Percentiles rank a stretch among this genome's conserved stretches.
Evolutionary conservation across 2,888 invertebrate genomes (phyloP).

Genomic region (Vandiemenella viatica): DNA sequence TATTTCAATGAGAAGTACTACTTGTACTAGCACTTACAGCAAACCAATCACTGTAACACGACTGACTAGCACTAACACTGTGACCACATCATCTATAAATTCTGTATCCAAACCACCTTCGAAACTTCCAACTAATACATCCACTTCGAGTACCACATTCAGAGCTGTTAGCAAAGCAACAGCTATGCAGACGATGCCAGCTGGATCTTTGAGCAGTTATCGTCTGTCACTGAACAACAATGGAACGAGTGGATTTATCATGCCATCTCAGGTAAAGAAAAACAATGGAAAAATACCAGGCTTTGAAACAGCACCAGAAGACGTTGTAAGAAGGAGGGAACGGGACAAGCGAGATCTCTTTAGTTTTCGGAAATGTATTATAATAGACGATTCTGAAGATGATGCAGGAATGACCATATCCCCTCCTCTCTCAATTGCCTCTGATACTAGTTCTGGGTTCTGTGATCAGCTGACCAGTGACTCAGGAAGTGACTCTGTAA

Average conservation of each 20-base stretch:
- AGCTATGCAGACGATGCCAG: conserved; percentile 30
- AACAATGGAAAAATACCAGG: background rate
- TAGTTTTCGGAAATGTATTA: conserved; percentile 14
- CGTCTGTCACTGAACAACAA: background rate
- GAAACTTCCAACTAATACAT: background rate
- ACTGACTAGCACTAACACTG: background rate
- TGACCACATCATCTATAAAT: too few relatives aligned
- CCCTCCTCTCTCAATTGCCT: conserved; percentile 7
- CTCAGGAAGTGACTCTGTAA: conserved; percentile 33
- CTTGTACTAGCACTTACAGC: too few relatives aligned
- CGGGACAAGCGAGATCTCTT: conserved; percentile 11
- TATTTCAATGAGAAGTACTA: too few relatives aligned
- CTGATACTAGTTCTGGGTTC: conserved; percentile 9
- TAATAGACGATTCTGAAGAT: conserved; percentile 14
- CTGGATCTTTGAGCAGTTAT: conserved; percentile 23
- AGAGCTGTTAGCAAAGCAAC: conserved; percentile 22
- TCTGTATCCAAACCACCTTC: too few relatives aligned
- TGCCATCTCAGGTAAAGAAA: background rate
- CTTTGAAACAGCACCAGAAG: background rate
- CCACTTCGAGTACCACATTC: background rate
- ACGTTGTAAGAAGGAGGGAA: conserved; percentile 1
- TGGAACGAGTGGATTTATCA: background rate
- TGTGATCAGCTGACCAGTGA: conserved; percentile 21
- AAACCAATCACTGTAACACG: background rate
- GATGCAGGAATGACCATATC: conserved; percentile 1